Base-by-base conservation (phyloP, 2,888 invertebrate genomes). In the Tipula vernalis region DNA sequence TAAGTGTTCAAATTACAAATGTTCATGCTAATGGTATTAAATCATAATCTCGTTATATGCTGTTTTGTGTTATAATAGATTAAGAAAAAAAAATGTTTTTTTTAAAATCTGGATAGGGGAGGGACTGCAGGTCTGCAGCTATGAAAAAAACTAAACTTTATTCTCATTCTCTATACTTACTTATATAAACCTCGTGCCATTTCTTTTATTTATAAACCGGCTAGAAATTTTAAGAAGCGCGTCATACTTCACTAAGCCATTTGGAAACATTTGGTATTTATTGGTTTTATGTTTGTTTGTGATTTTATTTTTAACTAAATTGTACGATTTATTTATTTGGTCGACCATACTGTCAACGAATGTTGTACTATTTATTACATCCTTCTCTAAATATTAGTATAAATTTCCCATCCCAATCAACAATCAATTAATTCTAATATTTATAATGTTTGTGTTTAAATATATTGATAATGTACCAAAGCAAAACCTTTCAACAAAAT, bases 1-100 rank as follows among this genome's bases (percentile, higher is more conserved):
- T 71, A 71, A 71, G 71, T 71, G 71, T 71, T 71, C 71, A 71
- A 71, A 71, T 71, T 71, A 71, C 71, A 71, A 71, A 71, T 71
- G 71, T 71, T 71, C 71, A 71, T 71, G 71, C 28, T 71, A 71
- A 71, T 71, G 71, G 71, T 71, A 71, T 71, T 71, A 71, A 71
- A 71, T 71, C 71, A 71, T 71, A 71, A 71, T 71, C 71, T 71
- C 71, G 71, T 71, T 71, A 71, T 28, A 71, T 71, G 71, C 71
- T 71, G 71, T 71, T 71, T 71, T 71, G 71, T 71, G 71, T 71
- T 71, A 71, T 71, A 71, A 28, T 28, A 71, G 71, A 71, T 71
- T 71, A 71, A 28, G 28, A 71, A 28, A 71, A 71, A 71, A 10
- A 28, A 5, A 18, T n/a, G n/a, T n/a, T n/a, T n/a, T 18, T 57